Base-by-base conservation (phyloP, 2,797 vertebrate genomes). In the Microctenopoma steveboyesi region DNA sequence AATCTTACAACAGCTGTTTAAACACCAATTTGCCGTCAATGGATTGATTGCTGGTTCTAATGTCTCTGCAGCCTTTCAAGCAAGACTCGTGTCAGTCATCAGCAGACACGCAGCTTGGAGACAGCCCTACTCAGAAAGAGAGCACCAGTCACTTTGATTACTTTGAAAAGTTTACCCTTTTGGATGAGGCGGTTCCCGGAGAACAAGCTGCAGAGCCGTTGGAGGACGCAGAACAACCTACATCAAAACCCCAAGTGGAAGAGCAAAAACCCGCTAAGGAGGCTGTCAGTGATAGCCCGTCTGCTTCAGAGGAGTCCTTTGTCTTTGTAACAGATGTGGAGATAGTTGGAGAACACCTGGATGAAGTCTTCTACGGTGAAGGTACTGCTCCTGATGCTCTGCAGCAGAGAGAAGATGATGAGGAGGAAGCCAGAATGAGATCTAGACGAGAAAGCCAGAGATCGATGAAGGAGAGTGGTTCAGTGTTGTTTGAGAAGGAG, bases 121-220 rank as follows among this genome's bases (percentile, higher is more conserved):
- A 69, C 33, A 76, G 69, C 60, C 70, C 50, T 74, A 62, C 74
- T 78, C 81, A 80, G 72, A 88, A 84, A 83, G 88, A 87, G 35
- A 82, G 80, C 65, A 58, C 70, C 1, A 52, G 66, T 2, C 94
- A 96, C 72, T 88, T 95, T 63, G 97, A 99, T 91, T 98, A 98
- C 90, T 96, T 98, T 87, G 97, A 97, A 92, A 97, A 96, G 84
- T 96, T 97, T 62, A 98, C 95, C 7, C 89, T 99, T 77, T 82
- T 97, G 80, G 96, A 98, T 87, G 93, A 93, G 69, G 94, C 92
- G 53, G 90, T 90, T 42, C 86, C 93, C 46, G 71, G 62, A 69
- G 93, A 94, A 25, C 78, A 82, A 76, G 82, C 87, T 81, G 50
- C 68, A 52, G 76, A 78, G 58, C 65, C 10, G 4, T 74, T 83